phyloP scores from a whole-genome alignment of 2,888 invertebrate species.

The Hypercompe scribonia region DNA sequence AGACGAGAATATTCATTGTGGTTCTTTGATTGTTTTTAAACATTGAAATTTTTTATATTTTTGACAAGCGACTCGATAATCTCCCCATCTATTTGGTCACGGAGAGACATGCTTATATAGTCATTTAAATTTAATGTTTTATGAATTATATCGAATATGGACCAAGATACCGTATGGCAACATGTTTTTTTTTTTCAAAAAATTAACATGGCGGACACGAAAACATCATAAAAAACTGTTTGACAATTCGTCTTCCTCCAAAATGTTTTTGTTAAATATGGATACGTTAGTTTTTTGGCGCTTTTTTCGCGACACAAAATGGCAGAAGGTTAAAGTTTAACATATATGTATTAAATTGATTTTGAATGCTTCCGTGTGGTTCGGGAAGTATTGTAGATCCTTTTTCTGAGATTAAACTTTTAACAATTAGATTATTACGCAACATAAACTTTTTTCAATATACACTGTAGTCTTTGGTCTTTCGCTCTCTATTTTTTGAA shows the following conservation, averaged over 20 bases:
- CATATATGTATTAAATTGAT: constrained; percentile 8
- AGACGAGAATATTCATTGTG: too few species aligned
- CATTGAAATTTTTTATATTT: neutral
- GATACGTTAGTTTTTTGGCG: neutral
- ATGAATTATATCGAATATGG: neutral
- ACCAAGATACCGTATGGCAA: neutral
- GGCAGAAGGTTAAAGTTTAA: constrained; percentile 11
- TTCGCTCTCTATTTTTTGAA: too few species aligned
- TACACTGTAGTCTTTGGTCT: too few species aligned
- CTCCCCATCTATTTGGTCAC: neutral
- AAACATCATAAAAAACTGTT: constrained; percentile 8
- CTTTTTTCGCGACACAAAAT: neutral
- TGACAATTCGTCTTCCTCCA: constrained; percentile 8
- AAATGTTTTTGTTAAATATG: constrained; percentile 2
- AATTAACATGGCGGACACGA: constrained; percentile 3
- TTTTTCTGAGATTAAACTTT: neutral
- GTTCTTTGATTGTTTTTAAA: too few species aligned
- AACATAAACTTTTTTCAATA: too few species aligned
- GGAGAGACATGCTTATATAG: neutral
- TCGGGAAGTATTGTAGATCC: neutral
- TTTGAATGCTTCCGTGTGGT: constrained; percentile 9
- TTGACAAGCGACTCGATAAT: neutral
- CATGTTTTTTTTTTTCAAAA: neutral
- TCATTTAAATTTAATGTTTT: constrained; percentile 7
- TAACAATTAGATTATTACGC: too few species aligned